Conservation (phyloP, 1,140 invertebrate species). For the Drosophila azteca region DNA sequence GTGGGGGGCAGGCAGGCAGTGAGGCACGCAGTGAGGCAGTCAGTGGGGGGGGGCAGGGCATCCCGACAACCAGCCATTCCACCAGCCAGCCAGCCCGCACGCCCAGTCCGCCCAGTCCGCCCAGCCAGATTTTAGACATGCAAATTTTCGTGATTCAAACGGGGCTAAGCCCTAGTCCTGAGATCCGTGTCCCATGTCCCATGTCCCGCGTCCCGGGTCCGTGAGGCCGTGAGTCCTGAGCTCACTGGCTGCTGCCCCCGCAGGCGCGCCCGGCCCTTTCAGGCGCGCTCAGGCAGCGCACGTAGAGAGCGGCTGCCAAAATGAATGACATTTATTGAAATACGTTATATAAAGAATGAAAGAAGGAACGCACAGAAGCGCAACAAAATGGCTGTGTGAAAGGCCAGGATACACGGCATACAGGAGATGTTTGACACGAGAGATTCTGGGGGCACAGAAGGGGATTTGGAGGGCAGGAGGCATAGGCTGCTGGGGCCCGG, state of each 20-base stretch:
- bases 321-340: constrained; percentile 81
- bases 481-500: constrained; percentile 21
- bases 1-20: constrained; percentile 7
- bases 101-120: constrained; percentile 1
- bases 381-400: constrained; percentile 62
- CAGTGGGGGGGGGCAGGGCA: background rate
- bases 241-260: constrained; percentile 7
- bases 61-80: background rate
- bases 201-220: too few species aligned
- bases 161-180: constrained; percentile 23
- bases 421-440: background rate
- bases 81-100: constrained; percentile 18
- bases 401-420: constrained; percentile 26
- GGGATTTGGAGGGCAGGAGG: too few species aligned
- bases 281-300: constrained; percentile 71
- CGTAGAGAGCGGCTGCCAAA: constrained; percentile 72
- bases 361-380: constrained; percentile 52
- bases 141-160: constrained; percentile 51
- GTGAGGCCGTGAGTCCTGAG: too few species aligned
- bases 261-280: constrained; percentile 48
- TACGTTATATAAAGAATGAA: constrained; percentile 65
- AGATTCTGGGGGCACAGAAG: background rate
- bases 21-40: too few species aligned
- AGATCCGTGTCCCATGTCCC: too few species aligned
- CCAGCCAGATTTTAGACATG: constrained; percentile 56